A percentile compares a stretch with the other conserved stretches of the same genome.
Evolutionary conservation across 2,113 vertebrate genomes (phyloP).

Genomic region (Cichladusa arquata): DNA sequence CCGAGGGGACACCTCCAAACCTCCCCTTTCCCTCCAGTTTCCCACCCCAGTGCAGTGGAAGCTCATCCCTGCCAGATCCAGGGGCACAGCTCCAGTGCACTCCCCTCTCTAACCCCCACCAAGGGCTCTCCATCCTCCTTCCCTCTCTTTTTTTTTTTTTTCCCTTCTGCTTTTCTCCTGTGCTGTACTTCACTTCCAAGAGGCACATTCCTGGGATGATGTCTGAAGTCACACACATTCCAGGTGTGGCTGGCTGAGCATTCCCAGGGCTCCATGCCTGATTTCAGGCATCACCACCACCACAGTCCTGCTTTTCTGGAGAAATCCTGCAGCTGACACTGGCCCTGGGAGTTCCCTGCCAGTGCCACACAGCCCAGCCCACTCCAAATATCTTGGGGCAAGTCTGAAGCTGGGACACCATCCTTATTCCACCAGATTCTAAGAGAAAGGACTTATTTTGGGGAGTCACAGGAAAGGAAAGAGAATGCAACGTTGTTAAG

Average conservation of each 20-base stretch:
- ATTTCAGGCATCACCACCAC: not conserved
- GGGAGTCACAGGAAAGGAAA: not conserved
- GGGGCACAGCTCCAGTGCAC: fast-evolving
- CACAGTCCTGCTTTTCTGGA: not conserved
- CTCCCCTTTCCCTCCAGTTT: not conserved
- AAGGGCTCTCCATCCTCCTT: not conserved
- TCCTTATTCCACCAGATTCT: not conserved
- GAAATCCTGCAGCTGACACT: not conserved
- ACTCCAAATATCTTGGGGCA: not conserved
- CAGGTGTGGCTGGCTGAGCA: not conserved
- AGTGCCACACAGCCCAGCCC: not conserved
- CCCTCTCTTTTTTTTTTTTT: not conserved
- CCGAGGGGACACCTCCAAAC: not conserved
- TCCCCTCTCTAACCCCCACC: too few relatives aligned
- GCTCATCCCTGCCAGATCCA: not conserved
- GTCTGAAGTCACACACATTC: fast-evolving
- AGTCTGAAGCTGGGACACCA: not conserved
- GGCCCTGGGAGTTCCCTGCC: not conserved
- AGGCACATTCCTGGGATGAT: not conserved
- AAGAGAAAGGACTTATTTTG: not conserved
- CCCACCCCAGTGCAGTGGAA: not conserved
- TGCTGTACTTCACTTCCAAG: not conserved
- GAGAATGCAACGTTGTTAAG: not conserved
- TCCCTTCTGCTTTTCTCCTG: not conserved
- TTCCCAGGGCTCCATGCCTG: fast-evolving